A percentile compares a stretch with the other conserved stretches of the same genome.
Evolutionary conservation across 2,797 vertebrate species (phyloP).

Genomic region (Channa striata): DNA sequence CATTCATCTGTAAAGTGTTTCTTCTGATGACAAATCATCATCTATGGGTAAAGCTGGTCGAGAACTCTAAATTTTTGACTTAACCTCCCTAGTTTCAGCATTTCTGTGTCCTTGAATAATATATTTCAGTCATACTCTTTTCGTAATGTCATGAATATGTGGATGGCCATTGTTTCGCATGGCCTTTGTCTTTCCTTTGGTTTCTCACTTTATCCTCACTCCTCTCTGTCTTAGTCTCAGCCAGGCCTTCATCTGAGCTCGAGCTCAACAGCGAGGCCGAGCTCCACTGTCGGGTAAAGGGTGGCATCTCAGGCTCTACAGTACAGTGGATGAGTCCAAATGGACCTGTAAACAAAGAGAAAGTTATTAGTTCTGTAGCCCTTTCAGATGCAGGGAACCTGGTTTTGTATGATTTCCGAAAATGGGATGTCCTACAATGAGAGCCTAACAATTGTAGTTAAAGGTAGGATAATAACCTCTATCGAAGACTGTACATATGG

Average conservation of each 20-base stretch:
- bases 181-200: background rate
- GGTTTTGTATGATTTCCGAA: conserved; percentile 24
- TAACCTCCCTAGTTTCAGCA: no score
- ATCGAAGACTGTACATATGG: background rate
- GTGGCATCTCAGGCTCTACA: rapidly evolving
- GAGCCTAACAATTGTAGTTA: background rate
- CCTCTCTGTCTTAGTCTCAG: conserved; percentile 24
- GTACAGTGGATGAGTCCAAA: conserved; percentile 43
- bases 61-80: no score
- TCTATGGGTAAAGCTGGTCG: background rate
- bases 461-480: conserved; percentile 40
- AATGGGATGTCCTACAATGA: rapidly evolving
- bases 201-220: background rate
- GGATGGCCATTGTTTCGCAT: background rate
- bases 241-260: background rate
- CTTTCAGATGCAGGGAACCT: conserved; percentile 40
- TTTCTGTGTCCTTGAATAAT: no score
- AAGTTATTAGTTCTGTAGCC: rapidly evolving
- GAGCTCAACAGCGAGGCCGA: background rate
- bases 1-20: background rate
- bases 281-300: conserved; percentile 38
- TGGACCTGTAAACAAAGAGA: background rate
- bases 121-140: no score
- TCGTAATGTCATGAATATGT: background rate
- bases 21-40: background rate